Evolutionary conservation across 1,140 invertebrate genomes (phyloP).

Genomic region (Harpegnathos saltator): DNA sequence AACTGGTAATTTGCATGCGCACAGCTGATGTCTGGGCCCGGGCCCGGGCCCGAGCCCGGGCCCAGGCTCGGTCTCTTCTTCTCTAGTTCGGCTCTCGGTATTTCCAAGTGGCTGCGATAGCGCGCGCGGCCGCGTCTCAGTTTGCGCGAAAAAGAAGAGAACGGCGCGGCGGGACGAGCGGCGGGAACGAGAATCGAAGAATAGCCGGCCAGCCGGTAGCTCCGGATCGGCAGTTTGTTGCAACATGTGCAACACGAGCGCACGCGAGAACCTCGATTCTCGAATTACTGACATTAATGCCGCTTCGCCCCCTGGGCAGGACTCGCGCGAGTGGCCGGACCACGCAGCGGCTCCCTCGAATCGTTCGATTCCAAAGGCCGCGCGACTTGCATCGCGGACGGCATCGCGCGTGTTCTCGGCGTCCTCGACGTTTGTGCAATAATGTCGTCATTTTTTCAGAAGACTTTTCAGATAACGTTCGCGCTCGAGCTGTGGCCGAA

Average conservation of each 20-base stretch:
- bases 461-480: too few relatives aligned
- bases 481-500: too few relatives aligned
- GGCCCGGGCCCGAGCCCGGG: too few relatives aligned
- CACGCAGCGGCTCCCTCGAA: conserved; percentile 47
- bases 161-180: background rate
- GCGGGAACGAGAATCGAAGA: conserved; percentile 35
- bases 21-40: conserved; percentile 72
- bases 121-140: conserved; percentile 13
- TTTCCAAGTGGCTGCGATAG: conserved; percentile 44
- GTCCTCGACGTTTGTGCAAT: too few relatives aligned
- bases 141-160: background rate
- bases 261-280: conserved; percentile 70
- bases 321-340: conserved; percentile 46
- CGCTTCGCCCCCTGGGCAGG: conserved; percentile 51
- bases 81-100: conserved; percentile 49
- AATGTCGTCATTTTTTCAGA: too few relatives aligned
- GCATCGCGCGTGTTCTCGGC: too few relatives aligned
- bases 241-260: conserved; percentile 72
- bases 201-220: conserved; percentile 56
- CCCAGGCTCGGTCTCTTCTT: conserved; percentile 49
- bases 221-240: conserved; percentile 73
- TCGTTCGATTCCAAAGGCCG: conserved; percentile 44
- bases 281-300: conserved; percentile 77
- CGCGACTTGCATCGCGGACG: background rate
- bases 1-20: conserved; percentile 79